phyloP scores from a whole-genome alignment of 2,888 invertebrate genomes.

The Sericinus montela region DNA sequence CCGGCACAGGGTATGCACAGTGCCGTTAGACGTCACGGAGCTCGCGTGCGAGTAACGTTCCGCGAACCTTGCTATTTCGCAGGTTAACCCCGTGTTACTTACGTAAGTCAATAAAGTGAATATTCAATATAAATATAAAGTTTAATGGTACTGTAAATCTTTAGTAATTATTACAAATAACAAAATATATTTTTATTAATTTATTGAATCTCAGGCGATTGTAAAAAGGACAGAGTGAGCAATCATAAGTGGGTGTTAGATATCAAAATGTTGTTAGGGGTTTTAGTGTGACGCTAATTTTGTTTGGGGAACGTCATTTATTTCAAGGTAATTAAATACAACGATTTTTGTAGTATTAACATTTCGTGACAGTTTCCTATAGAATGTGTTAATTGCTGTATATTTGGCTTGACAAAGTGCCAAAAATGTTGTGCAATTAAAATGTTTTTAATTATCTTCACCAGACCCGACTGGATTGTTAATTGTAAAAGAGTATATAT shows the following conservation, averaged over 20 bases:
- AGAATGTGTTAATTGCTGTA: too few relatives aligned
- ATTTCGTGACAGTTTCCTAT: too few relatives aligned
- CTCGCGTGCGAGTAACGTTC: constrained; percentile 37
- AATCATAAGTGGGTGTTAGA: constrained; percentile 43
- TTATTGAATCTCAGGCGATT: constrained; percentile 6
- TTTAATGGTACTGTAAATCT: not conserved
- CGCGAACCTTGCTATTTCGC: constrained; percentile 21
- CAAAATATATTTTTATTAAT: constrained; percentile 4
- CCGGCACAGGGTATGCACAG: constrained; percentile 41
- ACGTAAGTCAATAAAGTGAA: constrained; percentile 52
- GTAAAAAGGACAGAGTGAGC: constrained; percentile 26
- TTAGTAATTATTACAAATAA: not conserved
- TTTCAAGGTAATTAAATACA: not conserved
- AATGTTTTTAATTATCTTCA: too few relatives aligned
- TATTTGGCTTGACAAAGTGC: too few relatives aligned
- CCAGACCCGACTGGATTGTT: too few relatives aligned
- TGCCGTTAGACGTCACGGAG: constrained; percentile 51
- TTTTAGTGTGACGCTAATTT: constrained; percentile 27
- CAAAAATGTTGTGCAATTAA: too few relatives aligned
- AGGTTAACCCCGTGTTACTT: constrained; percentile 41
- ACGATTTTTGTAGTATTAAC: constrained; percentile 26
- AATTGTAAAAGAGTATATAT: too few relatives aligned
- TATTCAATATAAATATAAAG: constrained; percentile 2
- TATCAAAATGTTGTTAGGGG: constrained; percentile 40
- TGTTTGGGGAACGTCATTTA: not conserved